A percentile compares a stretch with the other conserved stretches of the same genome.
These are phyloP conservation scores for Drosophila bocqueti DNA, from an alignment of 1,140 invertebrate genomes.

Conservation along the genomic window DNA sequence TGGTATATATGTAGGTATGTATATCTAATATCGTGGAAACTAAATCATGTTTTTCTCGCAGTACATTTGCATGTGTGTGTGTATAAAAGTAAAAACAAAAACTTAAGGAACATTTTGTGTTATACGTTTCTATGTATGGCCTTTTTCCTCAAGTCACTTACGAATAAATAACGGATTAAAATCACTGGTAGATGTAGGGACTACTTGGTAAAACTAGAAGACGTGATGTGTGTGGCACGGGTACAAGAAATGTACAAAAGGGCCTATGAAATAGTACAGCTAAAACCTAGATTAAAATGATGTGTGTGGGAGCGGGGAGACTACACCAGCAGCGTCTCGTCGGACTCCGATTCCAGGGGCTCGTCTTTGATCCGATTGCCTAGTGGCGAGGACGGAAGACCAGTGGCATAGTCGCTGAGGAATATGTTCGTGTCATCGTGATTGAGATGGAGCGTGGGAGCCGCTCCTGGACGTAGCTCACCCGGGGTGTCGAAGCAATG, in stretches of 20 bases:
- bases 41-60: conserved; percentile 35
- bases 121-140: conserved; percentile 50
- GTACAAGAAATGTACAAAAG: conserved; percentile 34
- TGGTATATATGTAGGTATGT: conserved; percentile 34
- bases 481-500: conserved; percentile 53
- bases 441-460: conserved; percentile 67
- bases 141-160: conserved; percentile 21
- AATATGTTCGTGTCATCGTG: conserved; percentile 70
- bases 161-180: conserved; percentile 48
- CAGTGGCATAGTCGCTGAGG: conserved; percentile 57
- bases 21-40: conserved; percentile 30
- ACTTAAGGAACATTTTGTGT: conserved; percentile 52
- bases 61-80: conserved; percentile 19
- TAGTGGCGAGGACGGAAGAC: conserved; percentile 19
- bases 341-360: conserved; percentile 46
- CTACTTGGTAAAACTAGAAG: conserved; percentile 59
- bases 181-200: conserved; percentile 50
- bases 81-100: conserved; percentile 52
- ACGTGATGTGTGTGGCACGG: conserved; percentile 54
- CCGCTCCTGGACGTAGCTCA: conserved; percentile 50
- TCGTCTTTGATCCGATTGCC: conserved; percentile 62
- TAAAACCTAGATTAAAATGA: conserved; percentile 47
- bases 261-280: conserved; percentile 33
- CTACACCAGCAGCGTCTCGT: conserved; percentile 62
- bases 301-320: conserved; percentile 9